Conservation (phyloP, 92 coral and sea anemone species). For the Ricordea florida region DNA sequence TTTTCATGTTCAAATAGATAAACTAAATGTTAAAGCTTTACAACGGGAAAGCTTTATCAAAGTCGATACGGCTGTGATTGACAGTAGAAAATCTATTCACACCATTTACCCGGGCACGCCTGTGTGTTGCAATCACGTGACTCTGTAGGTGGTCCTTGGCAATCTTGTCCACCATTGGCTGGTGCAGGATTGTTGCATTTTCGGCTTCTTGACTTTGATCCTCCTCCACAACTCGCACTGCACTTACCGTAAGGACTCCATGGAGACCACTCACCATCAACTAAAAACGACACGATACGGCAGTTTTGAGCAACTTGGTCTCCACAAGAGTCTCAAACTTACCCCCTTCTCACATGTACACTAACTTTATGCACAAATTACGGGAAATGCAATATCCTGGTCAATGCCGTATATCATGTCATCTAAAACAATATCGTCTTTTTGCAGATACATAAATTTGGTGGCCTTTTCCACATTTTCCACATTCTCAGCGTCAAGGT, state of each 20-base stretch:
- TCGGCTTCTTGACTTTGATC: neutral
- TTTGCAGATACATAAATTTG: too few relatives aligned
- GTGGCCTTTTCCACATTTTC: too few relatives aligned
- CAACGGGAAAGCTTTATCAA: neutral
- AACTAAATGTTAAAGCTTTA: too few relatives aligned
- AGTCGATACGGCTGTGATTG: neutral
- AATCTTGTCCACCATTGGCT: neutral
- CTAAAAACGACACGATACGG: neutral
- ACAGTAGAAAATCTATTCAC: neutral
- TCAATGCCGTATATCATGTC: too few relatives aligned
- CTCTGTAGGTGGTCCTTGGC: constrained; percentile 3
- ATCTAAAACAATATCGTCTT: too few relatives aligned
- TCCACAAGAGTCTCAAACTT: too few relatives aligned
- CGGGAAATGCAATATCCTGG: too few relatives aligned
- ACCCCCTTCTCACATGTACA: too few relatives aligned
- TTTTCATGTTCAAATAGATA: too few relatives aligned
- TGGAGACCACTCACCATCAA: constrained; percentile 16
- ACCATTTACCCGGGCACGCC: constrained; percentile 13
- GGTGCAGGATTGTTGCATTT: constrained; percentile 1
- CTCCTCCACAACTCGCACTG: constrained; percentile 11
- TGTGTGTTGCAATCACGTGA: neutral
- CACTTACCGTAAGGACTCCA: neutral
- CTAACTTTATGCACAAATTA: too few relatives aligned
- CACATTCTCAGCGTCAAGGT: too few relatives aligned
- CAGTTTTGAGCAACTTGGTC: too few relatives aligned